Base-by-base conservation (phyloP, 2,888 invertebrate species). In the Lasioglossum figueresi region DNA sequence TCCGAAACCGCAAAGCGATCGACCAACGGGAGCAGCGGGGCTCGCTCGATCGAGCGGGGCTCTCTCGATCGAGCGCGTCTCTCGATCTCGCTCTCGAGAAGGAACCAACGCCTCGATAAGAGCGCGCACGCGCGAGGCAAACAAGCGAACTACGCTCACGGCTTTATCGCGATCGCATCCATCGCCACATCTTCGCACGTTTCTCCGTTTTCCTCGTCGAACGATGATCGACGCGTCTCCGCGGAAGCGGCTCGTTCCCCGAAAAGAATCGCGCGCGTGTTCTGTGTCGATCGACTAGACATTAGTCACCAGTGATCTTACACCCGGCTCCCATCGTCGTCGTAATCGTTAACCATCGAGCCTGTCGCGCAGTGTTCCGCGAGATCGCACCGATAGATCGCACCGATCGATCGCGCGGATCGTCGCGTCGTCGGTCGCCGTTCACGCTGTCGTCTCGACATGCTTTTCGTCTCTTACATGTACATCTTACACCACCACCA, bases 141-240 rank as follows among this genome's bases (percentile, higher is more conserved):
- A 27, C 59, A 0, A n/a, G 59, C 66, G 8, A 31, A 8, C 34
- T 56, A 75, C 82, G 71, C 56, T 34, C 73, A 43, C 48, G 34
- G 71, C 10, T 80, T 88, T 84, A 89, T 89, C 52, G 59, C 71
- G 37, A 74, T 70, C 34, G 16, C 76, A 40, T 31, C 27, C 72
- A 37, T 27, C n/a, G 70, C 72, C 71, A 76, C 79, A 78, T 71
- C 81, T 68, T 52, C 19, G 8, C 37, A 8, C 66, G 43, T 23
- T 37, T 63, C 37, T 40, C 56, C 34, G 63, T 34, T 63, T 43
- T 77, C 31, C 63, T 37, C 52, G 37, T 37, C 37, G 52, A 52
- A 77, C 77, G 68, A 78, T 37, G 70, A 52, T 14, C 48, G 19
- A 23, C 8, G 48, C n/a, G 34, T 37, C 52, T 2, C 31, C 1